Conservation (phyloP, 2,113 vertebrate species). For the Corydoras maculifer region DNA sequence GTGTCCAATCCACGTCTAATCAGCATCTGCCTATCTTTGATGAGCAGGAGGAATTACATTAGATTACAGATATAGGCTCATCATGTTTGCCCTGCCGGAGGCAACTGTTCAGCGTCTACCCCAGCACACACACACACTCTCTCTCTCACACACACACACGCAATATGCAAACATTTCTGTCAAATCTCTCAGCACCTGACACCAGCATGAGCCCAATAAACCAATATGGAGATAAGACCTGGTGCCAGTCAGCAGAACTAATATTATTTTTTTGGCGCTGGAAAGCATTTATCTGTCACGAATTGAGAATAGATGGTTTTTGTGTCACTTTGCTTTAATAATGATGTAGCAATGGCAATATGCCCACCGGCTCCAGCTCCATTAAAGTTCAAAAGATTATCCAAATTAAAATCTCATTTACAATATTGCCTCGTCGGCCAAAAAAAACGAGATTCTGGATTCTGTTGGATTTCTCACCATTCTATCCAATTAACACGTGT, state of each 20-base stretch:
- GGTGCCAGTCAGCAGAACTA: constrained; percentile 73
- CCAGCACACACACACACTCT: constrained; percentile 16
- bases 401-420: constrained; percentile 76
- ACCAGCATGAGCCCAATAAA: constrained; percentile 71
- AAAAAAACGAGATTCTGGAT: constrained; percentile 35
- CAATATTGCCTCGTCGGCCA: constrained; percentile 71
- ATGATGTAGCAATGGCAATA: constrained; percentile 75
- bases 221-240: constrained; percentile 68
- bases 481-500: no score
- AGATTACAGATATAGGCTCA: constrained; percentile 32
- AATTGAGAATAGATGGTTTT: constrained; percentile 72
- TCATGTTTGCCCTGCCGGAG: constrained; percentile 30
- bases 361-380: constrained; percentile 68
- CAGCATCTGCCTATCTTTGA: constrained; percentile 30
- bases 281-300: constrained; percentile 70
- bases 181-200: constrained; percentile 67
- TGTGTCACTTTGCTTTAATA: constrained; percentile 77
- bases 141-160: constrained; percentile 22
- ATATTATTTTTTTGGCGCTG: constrained; percentile 70
- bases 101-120: constrained; percentile 24
- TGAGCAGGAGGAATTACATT: constrained; percentile 42
- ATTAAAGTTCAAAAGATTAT: constrained; percentile 78
- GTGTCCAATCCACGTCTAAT: no score
- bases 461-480: no score
- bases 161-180: constrained; percentile 69